Percentiles rank a stretch among this genome's conserved stretches.
Conservation (phyloP, 2,113 vertebrate genomes). For the Coryphaenoides rupestris region DNA sequence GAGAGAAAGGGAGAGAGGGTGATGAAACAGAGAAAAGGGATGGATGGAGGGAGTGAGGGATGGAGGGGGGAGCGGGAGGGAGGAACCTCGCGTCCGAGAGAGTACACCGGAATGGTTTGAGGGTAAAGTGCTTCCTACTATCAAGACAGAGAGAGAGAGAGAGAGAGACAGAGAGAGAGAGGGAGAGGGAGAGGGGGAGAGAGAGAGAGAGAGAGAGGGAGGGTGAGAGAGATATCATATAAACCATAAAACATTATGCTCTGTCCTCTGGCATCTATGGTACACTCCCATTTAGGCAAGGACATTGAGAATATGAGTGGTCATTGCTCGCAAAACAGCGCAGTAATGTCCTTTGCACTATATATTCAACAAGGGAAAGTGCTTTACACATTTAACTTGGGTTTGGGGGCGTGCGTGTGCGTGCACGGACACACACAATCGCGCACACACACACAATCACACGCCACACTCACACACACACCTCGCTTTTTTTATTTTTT, state of each 20-base stretch:
- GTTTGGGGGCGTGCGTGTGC: neutral
- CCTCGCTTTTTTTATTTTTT: too few species aligned
- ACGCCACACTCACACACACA: too few species aligned
- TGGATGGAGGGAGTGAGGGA: constrained; percentile 50
- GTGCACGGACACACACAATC: neutral
- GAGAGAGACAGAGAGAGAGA: constrained; percentile 58
- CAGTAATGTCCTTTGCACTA: constrained; percentile 7
- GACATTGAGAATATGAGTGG: constrained; percentile 53
- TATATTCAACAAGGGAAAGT: constrained; percentile 26
- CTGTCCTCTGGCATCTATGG: constrained; percentile 45
- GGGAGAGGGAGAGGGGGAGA: constrained; percentile 8
- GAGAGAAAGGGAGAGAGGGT: constrained; percentile 46
- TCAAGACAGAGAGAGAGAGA: constrained; percentile 54
- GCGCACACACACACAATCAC: too few species aligned
- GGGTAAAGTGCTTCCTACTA: constrained; percentile 67
- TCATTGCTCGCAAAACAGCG: constrained; percentile 19
- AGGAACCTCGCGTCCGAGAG: constrained; percentile 48
- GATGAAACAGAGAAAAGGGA: constrained; percentile 44
- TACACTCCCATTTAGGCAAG: constrained; percentile 41
- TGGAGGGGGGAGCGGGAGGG: constrained; percentile 17
- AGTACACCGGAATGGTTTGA: constrained; percentile 69
- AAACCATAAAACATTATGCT: constrained; percentile 54
- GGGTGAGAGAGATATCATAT: constrained; percentile 61
- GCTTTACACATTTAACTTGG: constrained; percentile 16
- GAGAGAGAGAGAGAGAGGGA: constrained; percentile 8